These are phyloP conservation scores for Hippocampus mohnikei DNA, from an alignment of 2,113 vertebrate genomes.

Conservation along the genomic window DNA sequence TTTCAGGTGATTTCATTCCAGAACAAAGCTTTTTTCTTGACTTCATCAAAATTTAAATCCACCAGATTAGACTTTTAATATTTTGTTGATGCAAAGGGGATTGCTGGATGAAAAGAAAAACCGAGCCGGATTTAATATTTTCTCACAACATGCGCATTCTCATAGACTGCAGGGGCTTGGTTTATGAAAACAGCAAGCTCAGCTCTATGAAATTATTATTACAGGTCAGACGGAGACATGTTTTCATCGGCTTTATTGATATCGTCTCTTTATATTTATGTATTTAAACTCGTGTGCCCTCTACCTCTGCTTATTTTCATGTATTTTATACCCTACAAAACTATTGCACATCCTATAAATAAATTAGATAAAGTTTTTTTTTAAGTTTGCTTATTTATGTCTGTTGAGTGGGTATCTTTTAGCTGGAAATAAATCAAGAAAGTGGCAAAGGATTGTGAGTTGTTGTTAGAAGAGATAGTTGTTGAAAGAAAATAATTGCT, in stretches of 20 bases:
- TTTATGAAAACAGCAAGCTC: slow-evolving; percentile 43
- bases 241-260: not conserved
- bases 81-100: slow-evolving; percentile 21
- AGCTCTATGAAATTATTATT: slow-evolving; percentile 27
- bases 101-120: slow-evolving; percentile 16
- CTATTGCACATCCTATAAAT: not conserved
- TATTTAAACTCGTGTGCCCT: not conserved
- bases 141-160: slow-evolving; percentile 26
- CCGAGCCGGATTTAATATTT: slow-evolving; percentile 45
- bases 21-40: slow-evolving; percentile 11
- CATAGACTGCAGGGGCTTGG: slow-evolving; percentile 7
- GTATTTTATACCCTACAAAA: not conserved
- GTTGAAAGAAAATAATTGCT: not conserved
- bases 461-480: not conserved
- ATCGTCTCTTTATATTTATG: not conserved
- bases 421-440: not conserved
- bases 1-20: slow-evolving; percentile 25
- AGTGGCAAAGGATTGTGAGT: not conserved
- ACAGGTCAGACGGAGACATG: slow-evolving; percentile 21
- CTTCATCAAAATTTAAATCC: slow-evolving; percentile 45
- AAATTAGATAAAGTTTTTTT: not conserved
- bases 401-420: not conserved
- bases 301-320: not conserved
- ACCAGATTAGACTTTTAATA: slow-evolving; percentile 51
- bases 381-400: not conserved